Percentiles rank a stretch among this genome's conserved stretches.
Evolutionary conservation across 2,113 vertebrate genomes (phyloP).

Genomic region (Thermophis baileyi): DNA sequence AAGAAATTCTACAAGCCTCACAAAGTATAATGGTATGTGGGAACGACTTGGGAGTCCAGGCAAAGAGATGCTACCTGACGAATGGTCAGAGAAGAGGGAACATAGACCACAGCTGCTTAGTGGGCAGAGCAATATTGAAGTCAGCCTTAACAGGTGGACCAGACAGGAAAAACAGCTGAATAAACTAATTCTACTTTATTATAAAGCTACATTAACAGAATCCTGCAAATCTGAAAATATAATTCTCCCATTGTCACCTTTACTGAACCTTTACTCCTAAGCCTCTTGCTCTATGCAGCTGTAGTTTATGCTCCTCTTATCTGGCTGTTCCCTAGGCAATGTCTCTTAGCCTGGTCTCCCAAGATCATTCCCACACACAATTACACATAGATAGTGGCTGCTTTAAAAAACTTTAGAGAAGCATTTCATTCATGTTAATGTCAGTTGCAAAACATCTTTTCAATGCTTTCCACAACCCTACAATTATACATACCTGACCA

Average conservation of each 20-base stretch:
- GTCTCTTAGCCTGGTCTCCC: background rate
- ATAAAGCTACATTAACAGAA: no score
- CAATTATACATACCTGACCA: background rate
- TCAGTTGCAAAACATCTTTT: background rate
- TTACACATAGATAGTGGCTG: background rate
- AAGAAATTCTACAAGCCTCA: background rate
- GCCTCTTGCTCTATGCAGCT: background rate
- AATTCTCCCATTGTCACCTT: background rate
- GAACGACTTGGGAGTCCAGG: no score
- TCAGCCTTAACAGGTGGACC: no score
- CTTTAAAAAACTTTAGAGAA: background rate
- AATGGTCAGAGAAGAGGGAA: no score
- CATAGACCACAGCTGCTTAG: no score
- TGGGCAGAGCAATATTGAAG: no score
- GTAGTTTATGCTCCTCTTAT: background rate
- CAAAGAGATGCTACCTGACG: no score
- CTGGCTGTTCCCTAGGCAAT: background rate
- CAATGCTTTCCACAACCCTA: background rate
- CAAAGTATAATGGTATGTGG: background rate
- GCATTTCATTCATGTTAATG: background rate
- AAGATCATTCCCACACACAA: background rate
- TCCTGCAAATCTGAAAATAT: background rate
- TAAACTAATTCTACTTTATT: no score
- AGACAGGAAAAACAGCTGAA: no score
- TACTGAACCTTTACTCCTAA: background rate